Evolutionary conservation across 1,140 invertebrate species (phyloP), one percentile per base, ranked within the genome.

Genomic region (Cepaea nemoralis): DNA sequence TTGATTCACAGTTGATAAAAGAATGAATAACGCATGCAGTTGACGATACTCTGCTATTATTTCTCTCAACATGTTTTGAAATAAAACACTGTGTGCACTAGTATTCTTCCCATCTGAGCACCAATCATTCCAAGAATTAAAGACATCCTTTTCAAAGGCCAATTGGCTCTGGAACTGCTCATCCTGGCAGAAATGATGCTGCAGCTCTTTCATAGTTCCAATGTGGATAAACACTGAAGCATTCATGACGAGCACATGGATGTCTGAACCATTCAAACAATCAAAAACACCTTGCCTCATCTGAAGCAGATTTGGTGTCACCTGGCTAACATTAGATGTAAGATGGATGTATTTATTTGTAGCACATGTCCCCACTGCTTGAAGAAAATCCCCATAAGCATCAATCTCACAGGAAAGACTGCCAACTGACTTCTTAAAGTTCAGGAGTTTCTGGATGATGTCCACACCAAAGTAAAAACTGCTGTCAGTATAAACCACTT

Each of bases 361-460:
- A 19, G 92, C 85, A 48, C 82, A 74, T 33, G 84, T 83, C 2
- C 92, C 92, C 8, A 93, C 83, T 8, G 91, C 87, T 82, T 92
- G 92, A 22, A 93, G 82, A 83, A 93, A 93, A 83, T 93, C 92
- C 19, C 92, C 91, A 86, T 93, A 93, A n/a, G 91, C 91, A 89
- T 92, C 92, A 69, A 93, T 90, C 87, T 93, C 92, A 86, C 89
- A 90, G 22, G 82, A 82, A n/a, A 92, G 71, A 19, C 86, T 84
- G 37, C 88, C 85, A 67, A 88, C 78, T 14, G 83, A 79, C 66
- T 88, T 84, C 19, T 87, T 88, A 69, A 92, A 91, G 6, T 88
- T 70, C 0, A 92, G 69, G 37, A 93, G 83, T 82, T 88, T 90
- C 48, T 88, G 87, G 0, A 89, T 84, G n/a, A 93, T 84, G 39